These are phyloP conservation scores for Cyphomyrus discorhynchus DNA, from an alignment of 2,113 vertebrate species.

Conservation along the genomic window DNA sequence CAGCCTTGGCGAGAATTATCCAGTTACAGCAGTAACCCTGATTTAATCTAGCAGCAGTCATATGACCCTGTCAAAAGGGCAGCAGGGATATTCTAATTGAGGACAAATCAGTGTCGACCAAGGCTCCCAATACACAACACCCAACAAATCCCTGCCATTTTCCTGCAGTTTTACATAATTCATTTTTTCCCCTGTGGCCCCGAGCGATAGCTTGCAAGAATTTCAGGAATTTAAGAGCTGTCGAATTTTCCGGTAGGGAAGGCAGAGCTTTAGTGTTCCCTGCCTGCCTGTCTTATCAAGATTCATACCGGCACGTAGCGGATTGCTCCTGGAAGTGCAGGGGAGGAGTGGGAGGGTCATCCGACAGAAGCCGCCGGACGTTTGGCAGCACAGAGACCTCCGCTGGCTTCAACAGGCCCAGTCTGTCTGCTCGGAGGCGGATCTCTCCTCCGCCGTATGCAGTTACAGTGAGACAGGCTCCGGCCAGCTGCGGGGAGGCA, in stretches of 20 bases:
- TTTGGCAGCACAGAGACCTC: background rate
- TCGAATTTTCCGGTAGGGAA: background rate
- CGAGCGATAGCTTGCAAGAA: background rate
- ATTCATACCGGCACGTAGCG: background rate
- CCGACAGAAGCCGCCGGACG: background rate
- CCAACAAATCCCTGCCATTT: background rate
- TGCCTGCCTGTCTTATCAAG: background rate
- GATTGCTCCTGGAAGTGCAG: background rate
- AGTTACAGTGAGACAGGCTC: background rate
- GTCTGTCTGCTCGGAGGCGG: background rate
- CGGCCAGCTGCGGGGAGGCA: background rate
- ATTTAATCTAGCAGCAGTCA: constrained; percentile 6
- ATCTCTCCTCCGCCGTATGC: background rate
- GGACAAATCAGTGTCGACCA: background rate
- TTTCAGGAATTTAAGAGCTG: background rate
- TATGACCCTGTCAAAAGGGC: background rate
- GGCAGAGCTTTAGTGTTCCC: background rate
- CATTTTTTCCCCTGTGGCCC: background rate
- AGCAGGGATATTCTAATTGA: background rate
- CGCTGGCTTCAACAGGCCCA: background rate
- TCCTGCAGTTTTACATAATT: background rate
- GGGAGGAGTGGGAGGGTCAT: background rate
- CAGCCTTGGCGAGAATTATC: background rate
- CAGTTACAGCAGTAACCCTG: background rate
- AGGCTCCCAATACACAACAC: background rate